Evolutionary conservation across 2,113 vertebrate genomes (phyloP).

Genomic region (Pteronura brasiliensis): DNA sequence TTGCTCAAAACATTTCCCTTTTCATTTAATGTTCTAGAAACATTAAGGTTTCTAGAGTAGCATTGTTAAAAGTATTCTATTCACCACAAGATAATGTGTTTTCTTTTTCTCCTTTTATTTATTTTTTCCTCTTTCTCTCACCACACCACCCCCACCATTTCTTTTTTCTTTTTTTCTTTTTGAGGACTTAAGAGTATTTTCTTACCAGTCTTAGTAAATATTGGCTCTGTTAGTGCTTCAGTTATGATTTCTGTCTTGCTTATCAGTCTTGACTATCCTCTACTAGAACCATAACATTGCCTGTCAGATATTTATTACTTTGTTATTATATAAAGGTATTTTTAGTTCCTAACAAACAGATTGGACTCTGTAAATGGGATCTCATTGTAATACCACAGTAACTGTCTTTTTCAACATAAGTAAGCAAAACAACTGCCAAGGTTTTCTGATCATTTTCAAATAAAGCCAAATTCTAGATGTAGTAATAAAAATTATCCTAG

Average conservation of each 20-base stretch:
- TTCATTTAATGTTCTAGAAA: background rate
- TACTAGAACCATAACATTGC: background rate
- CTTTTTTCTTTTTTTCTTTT: background rate
- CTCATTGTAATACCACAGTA: background rate
- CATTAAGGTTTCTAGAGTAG: background rate
- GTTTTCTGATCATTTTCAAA: constrained; percentile 28
- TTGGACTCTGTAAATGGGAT: background rate
- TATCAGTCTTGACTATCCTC: background rate
- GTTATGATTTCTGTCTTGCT: background rate
- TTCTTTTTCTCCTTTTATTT: background rate
- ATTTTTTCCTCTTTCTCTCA: background rate
- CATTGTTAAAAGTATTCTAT: background rate
- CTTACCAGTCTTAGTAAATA: background rate
- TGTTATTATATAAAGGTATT: background rate
- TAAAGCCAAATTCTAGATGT: background rate
- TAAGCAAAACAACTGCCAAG: background rate
- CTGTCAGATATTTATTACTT: background rate
- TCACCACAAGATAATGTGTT: background rate
- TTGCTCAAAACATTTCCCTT: background rate
- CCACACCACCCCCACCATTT: background rate
- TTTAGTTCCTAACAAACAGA: background rate
- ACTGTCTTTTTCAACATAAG: background rate
- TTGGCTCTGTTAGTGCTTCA: background rate
- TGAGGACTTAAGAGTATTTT: background rate
- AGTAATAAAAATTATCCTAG: constrained; percentile 14